These are phyloP conservation scores for Drosophila vallismaia DNA, from an alignment of 2,888 invertebrate genomes.

Conservation along the genomic window DNA sequence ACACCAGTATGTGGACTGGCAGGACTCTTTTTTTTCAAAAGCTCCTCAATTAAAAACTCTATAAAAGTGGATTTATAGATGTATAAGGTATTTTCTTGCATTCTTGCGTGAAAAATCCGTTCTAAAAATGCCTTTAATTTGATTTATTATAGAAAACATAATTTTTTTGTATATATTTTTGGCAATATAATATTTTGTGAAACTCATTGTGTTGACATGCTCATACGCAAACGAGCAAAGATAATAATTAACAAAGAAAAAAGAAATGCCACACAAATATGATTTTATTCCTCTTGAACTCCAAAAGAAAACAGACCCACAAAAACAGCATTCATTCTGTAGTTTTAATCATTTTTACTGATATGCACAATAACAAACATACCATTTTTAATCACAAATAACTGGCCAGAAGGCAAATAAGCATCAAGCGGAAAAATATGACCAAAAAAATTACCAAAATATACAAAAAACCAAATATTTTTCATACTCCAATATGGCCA, in stretches of 20 bases:
- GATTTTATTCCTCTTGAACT: constrained; percentile 36
- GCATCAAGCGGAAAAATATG: constrained; percentile 18
- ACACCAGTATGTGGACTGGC: background rate
- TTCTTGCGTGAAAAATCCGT: background rate
- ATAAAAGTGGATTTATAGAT: constrained; percentile 11
- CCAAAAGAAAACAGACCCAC: constrained; percentile 24
- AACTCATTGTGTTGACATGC: constrained; percentile 31
- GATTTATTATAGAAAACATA: background rate
- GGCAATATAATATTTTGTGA: constrained; percentile 16
- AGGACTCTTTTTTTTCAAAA: background rate
- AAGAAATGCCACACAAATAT: background rate
- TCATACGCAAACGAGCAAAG: constrained; percentile 22
- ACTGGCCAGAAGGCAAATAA: constrained; percentile 46
- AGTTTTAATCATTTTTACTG: constrained; percentile 66
- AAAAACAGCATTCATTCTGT: constrained; percentile 35
- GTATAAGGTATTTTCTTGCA: background rate
- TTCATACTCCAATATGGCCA: constrained; percentile 1
- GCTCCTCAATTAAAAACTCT: constrained; percentile 11
- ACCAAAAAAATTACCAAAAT: constrained; percentile 16
- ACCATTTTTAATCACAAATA: constrained; percentile 66
- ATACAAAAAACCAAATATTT: constrained; percentile 33
- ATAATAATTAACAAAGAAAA: constrained; percentile 41
- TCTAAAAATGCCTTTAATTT: constrained; percentile 2
- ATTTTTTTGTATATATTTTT: constrained; percentile 31
- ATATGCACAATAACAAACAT: constrained; percentile 68